A percentile compares a stretch with the other conserved stretches of the same genome.
phyloP scores from a whole-genome alignment of 92 coral and sea anemone genomes.

The Heteractis magnifica region DNA sequence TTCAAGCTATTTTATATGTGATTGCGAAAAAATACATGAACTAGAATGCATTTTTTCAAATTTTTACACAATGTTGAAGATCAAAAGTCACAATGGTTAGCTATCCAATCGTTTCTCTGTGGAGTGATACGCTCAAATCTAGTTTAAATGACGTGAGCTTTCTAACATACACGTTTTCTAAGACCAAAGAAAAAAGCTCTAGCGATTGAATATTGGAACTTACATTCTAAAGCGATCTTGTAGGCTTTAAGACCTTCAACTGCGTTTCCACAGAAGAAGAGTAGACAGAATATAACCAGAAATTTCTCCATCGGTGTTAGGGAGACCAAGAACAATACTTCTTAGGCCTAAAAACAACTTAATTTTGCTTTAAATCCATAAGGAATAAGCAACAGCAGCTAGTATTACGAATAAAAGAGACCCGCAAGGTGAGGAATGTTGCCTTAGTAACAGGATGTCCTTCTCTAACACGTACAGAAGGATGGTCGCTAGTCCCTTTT shows the following conservation, averaged over 20 bases:
- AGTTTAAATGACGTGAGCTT: neutral
- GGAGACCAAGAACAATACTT: neutral
- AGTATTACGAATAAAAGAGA: neutral
- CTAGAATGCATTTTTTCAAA: too few species aligned
- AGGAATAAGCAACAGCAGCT: neutral
- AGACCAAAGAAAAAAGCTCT: neutral
- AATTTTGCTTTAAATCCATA: neutral
- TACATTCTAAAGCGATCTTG: conserved; percentile 9
- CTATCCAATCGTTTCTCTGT: too few species aligned
- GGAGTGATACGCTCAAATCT: too few species aligned
- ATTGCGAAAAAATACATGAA: too few species aligned
- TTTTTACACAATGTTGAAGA: too few species aligned
- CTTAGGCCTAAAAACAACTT: neutral
- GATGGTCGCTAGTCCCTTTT: too few species aligned
- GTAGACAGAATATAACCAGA: neutral
- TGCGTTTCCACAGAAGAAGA: neutral
- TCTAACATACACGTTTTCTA: neutral
- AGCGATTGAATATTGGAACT: neutral
- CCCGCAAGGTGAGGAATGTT: neutral
- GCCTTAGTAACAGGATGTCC: neutral
- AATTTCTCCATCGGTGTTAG: neutral
- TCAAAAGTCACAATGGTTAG: too few species aligned
- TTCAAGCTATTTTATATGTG: too few species aligned
- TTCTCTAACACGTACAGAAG: neutral
- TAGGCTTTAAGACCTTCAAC: neutral